These are phyloP conservation scores for Phataginus tricuspis DNA, from an alignment of 2,797 vertebrate species.

Conservation along the genomic window DNA sequence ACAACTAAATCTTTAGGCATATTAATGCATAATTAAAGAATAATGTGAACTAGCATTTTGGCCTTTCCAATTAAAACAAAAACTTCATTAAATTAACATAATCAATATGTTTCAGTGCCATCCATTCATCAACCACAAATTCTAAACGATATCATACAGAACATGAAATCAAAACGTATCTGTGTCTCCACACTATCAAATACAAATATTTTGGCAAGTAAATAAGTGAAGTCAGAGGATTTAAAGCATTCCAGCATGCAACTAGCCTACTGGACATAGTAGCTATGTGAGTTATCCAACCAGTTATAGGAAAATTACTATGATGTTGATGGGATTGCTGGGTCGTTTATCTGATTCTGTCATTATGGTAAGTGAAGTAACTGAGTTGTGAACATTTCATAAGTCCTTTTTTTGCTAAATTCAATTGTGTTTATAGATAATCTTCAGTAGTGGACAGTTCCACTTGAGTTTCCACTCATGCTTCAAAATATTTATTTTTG, in stretches of 20 bases:
- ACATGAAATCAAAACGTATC: slow-evolving; percentile 24
- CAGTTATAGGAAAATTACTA: not conserved
- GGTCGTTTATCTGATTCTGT: slow-evolving; percentile 34
- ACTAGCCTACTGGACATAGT: not conserved
- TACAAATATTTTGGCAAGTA: slow-evolving; percentile 17
- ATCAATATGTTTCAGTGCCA: slow-evolving; percentile 24
- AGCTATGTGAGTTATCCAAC: not conserved
- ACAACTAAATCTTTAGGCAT: not conserved
- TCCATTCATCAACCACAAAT: not conserved
- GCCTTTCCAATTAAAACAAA: slow-evolving; percentile 42
- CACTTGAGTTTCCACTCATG: not conserved
- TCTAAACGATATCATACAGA: slow-evolving; percentile 34
- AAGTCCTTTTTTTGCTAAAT: not conserved
- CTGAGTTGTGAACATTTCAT: slow-evolving; percentile 22
- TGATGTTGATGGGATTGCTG: not conserved
- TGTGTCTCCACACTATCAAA: not conserved
- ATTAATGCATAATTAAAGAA: not conserved
- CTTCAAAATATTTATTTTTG: slow-evolving; percentile 55
- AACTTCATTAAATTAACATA: slow-evolving; percentile 13
- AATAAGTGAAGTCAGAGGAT: not conserved
- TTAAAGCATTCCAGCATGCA: not conserved
- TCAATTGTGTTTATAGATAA: not conserved
- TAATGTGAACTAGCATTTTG: slow-evolving; percentile 3
- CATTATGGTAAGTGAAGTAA: slow-evolving; percentile 44
- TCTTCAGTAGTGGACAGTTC: not conserved